Percentiles rank a stretch among this genome's conserved stretches.
Evolutionary conservation across 1,140 invertebrate genomes (phyloP).

Genomic region (Papilio helenus): DNA sequence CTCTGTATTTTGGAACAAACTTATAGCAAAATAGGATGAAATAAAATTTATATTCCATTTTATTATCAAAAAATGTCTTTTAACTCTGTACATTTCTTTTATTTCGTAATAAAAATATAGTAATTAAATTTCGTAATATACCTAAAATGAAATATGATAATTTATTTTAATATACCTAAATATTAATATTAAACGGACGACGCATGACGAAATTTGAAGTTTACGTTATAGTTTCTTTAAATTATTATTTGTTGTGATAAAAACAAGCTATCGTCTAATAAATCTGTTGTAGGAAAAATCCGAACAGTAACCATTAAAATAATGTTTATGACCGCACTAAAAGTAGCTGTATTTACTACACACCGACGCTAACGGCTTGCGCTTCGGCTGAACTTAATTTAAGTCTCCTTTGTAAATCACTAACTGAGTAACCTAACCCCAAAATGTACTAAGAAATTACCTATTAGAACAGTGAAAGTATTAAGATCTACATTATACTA

Average conservation of each 20-base stretch:
- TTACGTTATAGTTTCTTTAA: background rate
- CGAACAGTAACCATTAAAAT: constrained; percentile 5
- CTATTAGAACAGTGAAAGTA: background rate
- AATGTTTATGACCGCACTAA: constrained; percentile 21
- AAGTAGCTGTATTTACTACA: constrained; percentile 10
- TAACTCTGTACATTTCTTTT: too few relatives aligned
- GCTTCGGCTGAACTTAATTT: background rate
- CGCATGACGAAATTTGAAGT: too few relatives aligned
- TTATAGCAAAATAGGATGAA: background rate
- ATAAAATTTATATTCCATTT: background rate
- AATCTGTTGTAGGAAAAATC: constrained; percentile 21
- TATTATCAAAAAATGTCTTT: background rate
- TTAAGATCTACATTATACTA: background rate
- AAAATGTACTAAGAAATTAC: background rate
- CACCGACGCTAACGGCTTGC: background rate
- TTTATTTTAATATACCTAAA: too few relatives aligned
- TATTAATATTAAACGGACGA: too few relatives aligned
- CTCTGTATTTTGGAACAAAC: background rate
- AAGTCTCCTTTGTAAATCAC: constrained; percentile 14
- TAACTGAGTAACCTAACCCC: background rate
- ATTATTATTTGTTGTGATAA: constrained; percentile 4
- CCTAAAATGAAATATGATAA: too few relatives aligned
- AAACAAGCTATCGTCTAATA: constrained; percentile 1
- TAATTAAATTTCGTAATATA: too few relatives aligned
- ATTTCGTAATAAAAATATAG: too few relatives aligned